Evolutionary conservation across 2,888 invertebrate species (phyloP).

Genomic region (Cerceris ruficornis): DNA sequence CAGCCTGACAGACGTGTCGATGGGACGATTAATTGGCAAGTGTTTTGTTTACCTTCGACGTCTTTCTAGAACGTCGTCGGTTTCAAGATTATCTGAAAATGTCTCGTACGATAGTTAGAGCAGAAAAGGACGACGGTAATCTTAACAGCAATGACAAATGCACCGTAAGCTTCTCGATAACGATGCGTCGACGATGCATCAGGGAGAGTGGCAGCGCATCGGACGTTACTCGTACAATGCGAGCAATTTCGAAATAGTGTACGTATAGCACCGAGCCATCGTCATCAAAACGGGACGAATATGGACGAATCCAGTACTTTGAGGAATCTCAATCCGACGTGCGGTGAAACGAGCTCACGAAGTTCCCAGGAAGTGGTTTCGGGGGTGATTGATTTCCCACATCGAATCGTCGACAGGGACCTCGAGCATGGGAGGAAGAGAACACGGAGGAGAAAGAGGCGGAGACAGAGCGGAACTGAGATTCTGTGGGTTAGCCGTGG

Average conservation of each 20-base stretch:
- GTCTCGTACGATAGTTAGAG: too few species aligned
- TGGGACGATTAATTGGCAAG: background rate
- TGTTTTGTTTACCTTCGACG: background rate
- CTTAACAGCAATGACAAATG: too few species aligned
- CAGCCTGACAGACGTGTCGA: slow-evolving; percentile 41
- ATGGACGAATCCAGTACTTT: slow-evolving; percentile 50
- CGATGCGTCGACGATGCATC: background rate
- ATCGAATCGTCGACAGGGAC: slow-evolving; percentile 59
- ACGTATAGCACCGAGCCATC: slow-evolving; percentile 13
- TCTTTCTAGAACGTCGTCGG: background rate
- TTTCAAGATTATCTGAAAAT: too few species aligned
- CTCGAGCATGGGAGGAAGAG: slow-evolving; percentile 7
- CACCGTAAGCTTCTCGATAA: background rate
- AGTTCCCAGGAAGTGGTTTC: slow-evolving; percentile 69
- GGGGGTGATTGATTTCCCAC: slow-evolving; percentile 71
- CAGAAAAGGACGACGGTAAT: too few species aligned
- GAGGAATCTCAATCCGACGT: slow-evolving; percentile 58
- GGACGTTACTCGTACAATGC: background rate
- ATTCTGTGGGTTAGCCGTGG: slow-evolving; percentile 66
- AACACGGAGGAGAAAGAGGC: background rate
- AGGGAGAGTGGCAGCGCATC: background rate
- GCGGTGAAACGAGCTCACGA: slow-evolving; percentile 56
- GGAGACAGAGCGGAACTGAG: slow-evolving; percentile 55
- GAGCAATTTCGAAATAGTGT: background rate
- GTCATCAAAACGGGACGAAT: slow-evolving; percentile 26